Conservation (phyloP, 2,797 vertebrate species). For the Limosa lapponica region DNA sequence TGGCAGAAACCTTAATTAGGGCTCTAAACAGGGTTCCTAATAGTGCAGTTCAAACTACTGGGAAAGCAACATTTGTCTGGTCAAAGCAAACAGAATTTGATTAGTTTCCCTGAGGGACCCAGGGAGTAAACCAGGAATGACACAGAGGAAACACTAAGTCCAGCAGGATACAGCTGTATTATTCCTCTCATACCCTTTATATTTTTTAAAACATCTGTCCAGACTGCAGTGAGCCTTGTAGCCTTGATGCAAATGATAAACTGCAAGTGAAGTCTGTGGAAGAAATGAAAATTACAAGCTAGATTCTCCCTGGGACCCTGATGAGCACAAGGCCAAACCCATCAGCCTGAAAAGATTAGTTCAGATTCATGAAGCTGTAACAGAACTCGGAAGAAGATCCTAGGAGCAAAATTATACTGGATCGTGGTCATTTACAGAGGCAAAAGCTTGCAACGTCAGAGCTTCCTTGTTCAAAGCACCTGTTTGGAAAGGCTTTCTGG, state of each 20-base stretch:
- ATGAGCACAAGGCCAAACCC: neutral
- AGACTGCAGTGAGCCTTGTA: neutral
- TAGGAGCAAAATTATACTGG: neutral
- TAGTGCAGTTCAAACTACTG: neutral
- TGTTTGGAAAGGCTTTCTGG: neutral
- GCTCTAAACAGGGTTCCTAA: neutral
- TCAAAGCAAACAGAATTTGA: neutral
- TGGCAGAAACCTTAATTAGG: constrained; percentile 23
- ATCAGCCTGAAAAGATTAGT: neutral
- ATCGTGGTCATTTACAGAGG: too few species aligned
- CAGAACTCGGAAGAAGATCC: neutral
- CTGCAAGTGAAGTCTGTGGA: neutral
- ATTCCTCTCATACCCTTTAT: neutral
- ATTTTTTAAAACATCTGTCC: neutral
- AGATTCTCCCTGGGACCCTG: neutral
- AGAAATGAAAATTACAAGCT: neutral
- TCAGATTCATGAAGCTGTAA: neutral
- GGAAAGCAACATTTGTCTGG: constrained; percentile 22
- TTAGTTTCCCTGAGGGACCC: neutral
- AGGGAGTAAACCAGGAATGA: neutral
- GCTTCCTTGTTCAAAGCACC: neutral
- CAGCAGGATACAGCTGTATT: neutral
- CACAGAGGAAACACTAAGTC: neutral
- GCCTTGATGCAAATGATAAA: neutral
- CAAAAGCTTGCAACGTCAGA: fast-evolving